Conservation (phyloP, 2,113 vertebrate species). For the Damaliscus lunatus region DNA sequence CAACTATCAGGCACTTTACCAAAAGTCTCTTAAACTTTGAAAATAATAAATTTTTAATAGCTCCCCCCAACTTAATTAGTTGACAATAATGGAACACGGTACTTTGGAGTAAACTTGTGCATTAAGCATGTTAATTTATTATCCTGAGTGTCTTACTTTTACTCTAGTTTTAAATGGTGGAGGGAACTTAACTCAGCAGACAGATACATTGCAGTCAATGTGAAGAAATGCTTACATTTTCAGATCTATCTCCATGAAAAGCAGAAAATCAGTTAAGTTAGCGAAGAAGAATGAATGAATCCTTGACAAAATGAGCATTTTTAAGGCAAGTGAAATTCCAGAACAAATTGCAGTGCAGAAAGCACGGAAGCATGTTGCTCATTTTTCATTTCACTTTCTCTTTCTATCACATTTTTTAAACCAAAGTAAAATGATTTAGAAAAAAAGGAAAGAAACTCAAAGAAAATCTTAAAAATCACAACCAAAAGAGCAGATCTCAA, state of each 20-base stretch:
- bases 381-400: slow-evolving; percentile 4
- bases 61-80: background rate
- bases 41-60: background rate
- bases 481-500: background rate
- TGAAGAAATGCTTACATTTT: background rate
- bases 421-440: background rate
- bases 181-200: background rate
- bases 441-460: background rate
- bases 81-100: background rate
- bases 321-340: slow-evolving; percentile 4
- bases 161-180: background rate
- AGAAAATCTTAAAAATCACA: slow-evolving; percentile 5
- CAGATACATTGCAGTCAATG: background rate
- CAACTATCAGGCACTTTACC: background rate
- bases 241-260: slow-evolving; percentile 8
- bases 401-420: background rate
- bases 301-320: background rate
- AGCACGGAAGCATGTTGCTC: background rate
- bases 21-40: background rate
- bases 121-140: background rate
- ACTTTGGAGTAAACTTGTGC: background rate
- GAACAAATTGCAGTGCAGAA: slow-evolving; percentile 9
- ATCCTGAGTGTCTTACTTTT: background rate
- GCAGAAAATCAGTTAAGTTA: background rate
- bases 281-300: background rate